These are phyloP conservation scores for Lamellibrachia satsuma DNA, from an alignment of 2,888 invertebrate species.

Conservation along the genomic window DNA sequence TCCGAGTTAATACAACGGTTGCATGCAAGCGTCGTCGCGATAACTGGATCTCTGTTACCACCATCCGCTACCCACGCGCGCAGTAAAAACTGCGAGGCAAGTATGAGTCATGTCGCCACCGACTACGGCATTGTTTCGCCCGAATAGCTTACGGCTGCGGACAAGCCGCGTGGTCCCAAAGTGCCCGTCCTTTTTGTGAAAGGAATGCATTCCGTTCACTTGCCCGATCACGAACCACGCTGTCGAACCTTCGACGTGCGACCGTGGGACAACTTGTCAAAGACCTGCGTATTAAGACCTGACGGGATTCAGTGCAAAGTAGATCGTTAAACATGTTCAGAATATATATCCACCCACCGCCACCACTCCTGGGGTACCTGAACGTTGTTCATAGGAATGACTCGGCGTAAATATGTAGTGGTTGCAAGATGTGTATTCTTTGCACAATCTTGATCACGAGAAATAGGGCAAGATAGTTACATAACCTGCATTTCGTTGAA, in stretches of 20 bases:
- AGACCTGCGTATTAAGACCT: neutral
- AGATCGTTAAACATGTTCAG: neutral
- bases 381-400: neutral
- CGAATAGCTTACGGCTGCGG: neutral
- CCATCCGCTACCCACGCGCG: neutral
- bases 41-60: neutral
- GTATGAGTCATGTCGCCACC: neutral
- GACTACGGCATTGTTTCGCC: neutral
- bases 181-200: neutral
- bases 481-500: no score
- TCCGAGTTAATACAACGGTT: neutral
- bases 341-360: neutral
- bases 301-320: neutral
- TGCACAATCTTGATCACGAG: neutral
- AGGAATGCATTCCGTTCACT: neutral
- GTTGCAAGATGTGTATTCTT: neutral
- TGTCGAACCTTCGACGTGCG: neutral
- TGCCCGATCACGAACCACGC: neutral
- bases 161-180: neutral
- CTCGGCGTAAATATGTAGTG: neutral
- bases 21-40: neutral
- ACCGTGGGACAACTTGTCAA: neutral
- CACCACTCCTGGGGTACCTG: neutral
- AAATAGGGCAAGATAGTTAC: neutral
- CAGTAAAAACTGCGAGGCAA: neutral